Percentiles rank a stretch among this genome's conserved stretches.
phyloP scores from a whole-genome alignment of 2,113 vertebrate genomes.

The Chaenogobius annularis region DNA sequence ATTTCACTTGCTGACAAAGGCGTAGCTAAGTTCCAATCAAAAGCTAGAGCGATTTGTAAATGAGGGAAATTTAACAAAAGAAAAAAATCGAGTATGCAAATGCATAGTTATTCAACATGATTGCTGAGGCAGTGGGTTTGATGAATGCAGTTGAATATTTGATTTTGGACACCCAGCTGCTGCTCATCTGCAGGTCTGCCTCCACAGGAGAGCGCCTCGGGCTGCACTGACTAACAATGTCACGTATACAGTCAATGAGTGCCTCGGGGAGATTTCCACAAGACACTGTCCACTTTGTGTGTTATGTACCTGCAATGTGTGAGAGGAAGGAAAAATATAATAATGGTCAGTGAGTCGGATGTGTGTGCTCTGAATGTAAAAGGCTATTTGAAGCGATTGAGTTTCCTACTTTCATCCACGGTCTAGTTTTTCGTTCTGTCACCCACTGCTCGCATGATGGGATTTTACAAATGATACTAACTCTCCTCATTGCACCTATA shows the following conservation, averaged over 20 bases:
- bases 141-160: constrained; percentile 62
- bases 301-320: neutral
- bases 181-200: constrained; percentile 49
- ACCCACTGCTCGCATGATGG: constrained; percentile 27
- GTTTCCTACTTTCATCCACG: constrained; percentile 11
- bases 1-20: neutral
- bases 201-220: constrained; percentile 37
- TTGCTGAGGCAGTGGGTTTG: constrained; percentile 26
- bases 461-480: constrained; percentile 18
- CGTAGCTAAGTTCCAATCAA: neutral
- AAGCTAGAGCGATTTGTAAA: neutral
- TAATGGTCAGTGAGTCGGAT: constrained; percentile 13
- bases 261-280: neutral
- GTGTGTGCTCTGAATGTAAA: constrained; percentile 20
- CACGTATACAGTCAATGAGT: constrained; percentile 25
- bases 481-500: constrained; percentile 27
- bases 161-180: constrained; percentile 64
- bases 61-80: neutral
- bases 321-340: constrained; percentile 1
- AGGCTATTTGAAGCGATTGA: constrained; percentile 28
- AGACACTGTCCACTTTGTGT: neutral
- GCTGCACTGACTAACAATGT: constrained; percentile 36
- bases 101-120: neutral
- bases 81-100: neutral
- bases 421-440: constrained; percentile 17